phyloP scores from a whole-genome alignment of 2,888 invertebrate species.

The Parnassius orleans region DNA sequence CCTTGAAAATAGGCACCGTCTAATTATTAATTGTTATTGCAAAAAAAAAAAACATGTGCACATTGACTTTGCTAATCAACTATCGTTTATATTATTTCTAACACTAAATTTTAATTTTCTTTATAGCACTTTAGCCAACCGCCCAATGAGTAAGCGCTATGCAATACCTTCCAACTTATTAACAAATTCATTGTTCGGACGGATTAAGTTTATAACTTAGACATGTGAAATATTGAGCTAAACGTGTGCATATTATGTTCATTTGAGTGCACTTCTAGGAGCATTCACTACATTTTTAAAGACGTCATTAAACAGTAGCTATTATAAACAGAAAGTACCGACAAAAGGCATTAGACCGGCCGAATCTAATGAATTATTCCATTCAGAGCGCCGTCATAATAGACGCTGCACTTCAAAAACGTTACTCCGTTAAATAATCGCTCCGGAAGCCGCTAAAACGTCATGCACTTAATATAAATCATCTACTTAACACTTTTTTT shows the following conservation, averaged over 20 bases:
- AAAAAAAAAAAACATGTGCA: too few species aligned
- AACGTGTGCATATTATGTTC: background rate
- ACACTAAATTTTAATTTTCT: too few species aligned
- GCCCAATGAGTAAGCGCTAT: too few species aligned
- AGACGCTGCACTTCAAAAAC: slow-evolving; percentile 47
- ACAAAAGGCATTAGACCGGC: slow-evolving; percentile 43
- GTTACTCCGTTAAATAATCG: slow-evolving; percentile 58
- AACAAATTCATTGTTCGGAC: too few species aligned
- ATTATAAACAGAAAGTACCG: slow-evolving; percentile 32
- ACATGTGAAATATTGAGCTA: too few species aligned
- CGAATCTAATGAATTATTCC: slow-evolving; percentile 59
- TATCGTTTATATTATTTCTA: too few species aligned
- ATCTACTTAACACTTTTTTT: slow-evolving; percentile 77
- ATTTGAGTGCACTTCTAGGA: background rate
- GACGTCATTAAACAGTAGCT: slow-evolving; percentile 19
- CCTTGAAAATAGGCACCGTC: too few species aligned
- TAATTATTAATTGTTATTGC: too few species aligned
- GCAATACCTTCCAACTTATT: too few species aligned
- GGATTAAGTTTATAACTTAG: too few species aligned
- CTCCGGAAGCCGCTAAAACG: slow-evolving; percentile 72
- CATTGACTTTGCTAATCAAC: too few species aligned
- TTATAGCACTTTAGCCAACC: too few species aligned
- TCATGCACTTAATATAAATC: slow-evolving; percentile 74
- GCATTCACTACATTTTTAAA: slow-evolving; percentile 2
- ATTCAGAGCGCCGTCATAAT: slow-evolving; percentile 47